Conservation (phyloP, 2,888 invertebrate genomes). For the Galerucella nymphaeae region DNA sequence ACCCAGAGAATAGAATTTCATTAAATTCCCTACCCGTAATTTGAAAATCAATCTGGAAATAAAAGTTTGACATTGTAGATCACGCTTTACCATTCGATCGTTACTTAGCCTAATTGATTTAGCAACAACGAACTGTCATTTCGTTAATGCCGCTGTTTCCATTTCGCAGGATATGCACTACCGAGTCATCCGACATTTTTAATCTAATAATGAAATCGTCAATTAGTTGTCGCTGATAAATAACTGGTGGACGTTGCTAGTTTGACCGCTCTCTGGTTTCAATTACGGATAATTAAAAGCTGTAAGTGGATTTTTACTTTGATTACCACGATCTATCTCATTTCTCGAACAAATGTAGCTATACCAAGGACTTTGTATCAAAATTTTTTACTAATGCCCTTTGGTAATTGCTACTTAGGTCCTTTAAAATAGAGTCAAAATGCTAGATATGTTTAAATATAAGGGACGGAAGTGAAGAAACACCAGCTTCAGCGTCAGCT, state of each 20-base stretch:
- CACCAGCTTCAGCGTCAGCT: too few species aligned
- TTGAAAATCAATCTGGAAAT: conserved; percentile 36
- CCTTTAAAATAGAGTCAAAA: too few species aligned
- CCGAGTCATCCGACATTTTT: conserved; percentile 57
- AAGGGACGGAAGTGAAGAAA: too few species aligned
- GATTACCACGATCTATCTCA: conserved; percentile 14
- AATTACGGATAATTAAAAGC: conserved; percentile 59
- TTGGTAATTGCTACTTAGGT: too few species aligned
- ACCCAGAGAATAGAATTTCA: conserved; percentile 25
- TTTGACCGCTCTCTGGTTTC: conserved; percentile 46
- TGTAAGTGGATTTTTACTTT: conserved; percentile 55
- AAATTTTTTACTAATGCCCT: too few species aligned
- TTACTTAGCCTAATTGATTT: conserved; percentile 60
- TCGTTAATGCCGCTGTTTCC: conserved; percentile 58
- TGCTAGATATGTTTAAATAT: too few species aligned
- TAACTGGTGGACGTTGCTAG: conserved; percentile 43
- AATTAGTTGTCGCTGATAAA: conserved; percentile 56
- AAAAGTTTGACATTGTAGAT: conserved; percentile 41
- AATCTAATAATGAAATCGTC: conserved; percentile 61
- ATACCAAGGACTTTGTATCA: too few species aligned
- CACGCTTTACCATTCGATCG: conserved; percentile 41
- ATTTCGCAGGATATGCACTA: conserved; percentile 57
- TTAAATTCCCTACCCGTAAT: conserved; percentile 29
- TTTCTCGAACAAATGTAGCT: background rate
- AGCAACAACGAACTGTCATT: conserved; percentile 56